Percentiles rank a stretch among this genome's conserved stretches.
Conservation (phyloP, 2,797 vertebrate species). For the Ibycter americanus region DNA sequence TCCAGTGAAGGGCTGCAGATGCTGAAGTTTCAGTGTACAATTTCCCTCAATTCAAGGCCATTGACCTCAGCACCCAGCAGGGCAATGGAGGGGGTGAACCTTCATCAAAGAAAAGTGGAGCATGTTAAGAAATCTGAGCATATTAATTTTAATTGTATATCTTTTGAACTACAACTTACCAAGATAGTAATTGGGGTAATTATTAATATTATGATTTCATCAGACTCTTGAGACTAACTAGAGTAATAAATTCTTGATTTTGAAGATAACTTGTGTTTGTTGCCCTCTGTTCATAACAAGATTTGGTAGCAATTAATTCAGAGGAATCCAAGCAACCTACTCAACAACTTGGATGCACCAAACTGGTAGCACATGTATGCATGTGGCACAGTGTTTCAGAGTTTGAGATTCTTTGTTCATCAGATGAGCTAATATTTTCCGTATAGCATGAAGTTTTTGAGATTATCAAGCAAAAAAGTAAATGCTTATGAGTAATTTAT, state of each 20-base stretch:
- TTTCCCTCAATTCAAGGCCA: neutral
- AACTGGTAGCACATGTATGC: neutral
- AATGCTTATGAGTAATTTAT: neutral
- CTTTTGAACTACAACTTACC: neutral
- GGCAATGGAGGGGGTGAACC: neutral
- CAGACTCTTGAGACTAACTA: neutral
- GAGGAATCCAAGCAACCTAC: neutral
- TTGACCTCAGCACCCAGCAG: neutral
- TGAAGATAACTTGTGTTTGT: fast-evolving
- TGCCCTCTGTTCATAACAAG: neutral
- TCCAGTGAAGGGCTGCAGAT: neutral
- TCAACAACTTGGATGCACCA: neutral
- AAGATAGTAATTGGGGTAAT: neutral
- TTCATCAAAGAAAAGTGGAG: neutral
- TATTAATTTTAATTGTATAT: neutral
- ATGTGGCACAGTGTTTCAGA: neutral
- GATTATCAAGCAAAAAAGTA: neutral
- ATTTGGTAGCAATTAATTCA: neutral
- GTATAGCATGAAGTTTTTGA: neutral
- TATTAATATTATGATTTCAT: neutral
- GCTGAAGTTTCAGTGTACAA: neutral
- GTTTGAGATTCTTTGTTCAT: neutral
- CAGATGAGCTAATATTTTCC: neutral
- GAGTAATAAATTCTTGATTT: neutral
- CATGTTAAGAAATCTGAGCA: neutral